These are phyloP conservation scores for Desoria tigrina DNA, from an alignment of 2,888 invertebrate genomes.

Conservation along the genomic window DNA sequence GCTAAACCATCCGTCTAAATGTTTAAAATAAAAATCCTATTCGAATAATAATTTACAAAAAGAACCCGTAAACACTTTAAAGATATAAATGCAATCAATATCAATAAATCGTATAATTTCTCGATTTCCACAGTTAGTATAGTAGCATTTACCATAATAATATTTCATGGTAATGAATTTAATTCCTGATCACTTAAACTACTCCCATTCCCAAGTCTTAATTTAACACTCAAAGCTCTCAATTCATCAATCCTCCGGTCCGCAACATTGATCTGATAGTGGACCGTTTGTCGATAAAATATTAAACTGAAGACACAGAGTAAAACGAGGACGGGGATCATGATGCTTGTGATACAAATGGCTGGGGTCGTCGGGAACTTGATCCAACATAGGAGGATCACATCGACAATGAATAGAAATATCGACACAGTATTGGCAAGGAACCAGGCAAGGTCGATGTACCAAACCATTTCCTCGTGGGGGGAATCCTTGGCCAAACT, in stretches of 20 bases:
- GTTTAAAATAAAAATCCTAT: no score
- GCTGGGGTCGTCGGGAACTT: slow-evolving; percentile 41
- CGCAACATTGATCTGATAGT: slow-evolving; percentile 42
- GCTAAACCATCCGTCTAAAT: no score
- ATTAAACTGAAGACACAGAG: slow-evolving; percentile 47
- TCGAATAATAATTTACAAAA: no score
- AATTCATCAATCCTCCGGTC: slow-evolving; percentile 42
- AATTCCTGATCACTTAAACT: neutral
- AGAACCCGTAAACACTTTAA: no score
- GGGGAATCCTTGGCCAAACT: slow-evolving; percentile 32
- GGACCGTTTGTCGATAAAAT: slow-evolving; percentile 50
- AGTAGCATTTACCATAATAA: no score
- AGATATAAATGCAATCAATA: no score
- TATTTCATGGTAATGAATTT: no score
- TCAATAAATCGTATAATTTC: no score
- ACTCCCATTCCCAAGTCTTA: slow-evolving; percentile 14
- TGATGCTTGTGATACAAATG: slow-evolving; percentile 42
- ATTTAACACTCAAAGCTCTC: slow-evolving; percentile 30
- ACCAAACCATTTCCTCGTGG: slow-evolving; percentile 35
- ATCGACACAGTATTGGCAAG: slow-evolving; percentile 50
- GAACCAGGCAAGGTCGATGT: slow-evolving; percentile 46
- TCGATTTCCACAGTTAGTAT: no score
- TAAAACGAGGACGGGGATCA: slow-evolving; percentile 47
- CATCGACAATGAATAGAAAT: slow-evolving; percentile 50
- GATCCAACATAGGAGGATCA: slow-evolving; percentile 51